Base-by-base conservation (phyloP, 2,797 vertebrate species). In the Sarcoramphus papa region DNA sequence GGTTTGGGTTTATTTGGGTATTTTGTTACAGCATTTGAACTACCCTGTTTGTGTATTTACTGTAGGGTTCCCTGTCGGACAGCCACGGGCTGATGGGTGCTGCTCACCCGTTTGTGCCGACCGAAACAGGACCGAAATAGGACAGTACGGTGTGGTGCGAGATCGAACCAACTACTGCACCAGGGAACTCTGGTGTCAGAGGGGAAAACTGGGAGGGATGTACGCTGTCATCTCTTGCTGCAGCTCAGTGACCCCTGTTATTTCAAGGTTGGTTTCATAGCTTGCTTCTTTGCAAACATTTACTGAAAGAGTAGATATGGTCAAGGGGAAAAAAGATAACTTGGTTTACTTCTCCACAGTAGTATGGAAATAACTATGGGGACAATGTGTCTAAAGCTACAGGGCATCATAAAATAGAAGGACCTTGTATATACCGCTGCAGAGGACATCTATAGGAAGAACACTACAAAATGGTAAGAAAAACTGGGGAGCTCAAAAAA, bases 81-180 rank as follows among this genome's bases (percentile, higher is more conserved):
- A 43, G 28, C 48, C 33, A 12, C 7, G 18, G 43, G 40, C 16
- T 47, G 45, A 12, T 2, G 31, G 27, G 64, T 53, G 59, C 72
- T 53, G n/a, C 59, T 28, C 5, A 3, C 10, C 47, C 1, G 0
- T 12, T 65, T 14, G 19, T 48, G n/a, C 47, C 73, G 25, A 19
- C 35, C 1, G 1, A 50, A 63, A 62, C 2, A 63, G 48, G 47
- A 31, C 43, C 9, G 6, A n/a, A 67, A 45, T 4, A 23, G 25
- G 68, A 21, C n/a, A 4, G 31, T 19, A 16, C 0, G 3, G 23
- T 6, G 33, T 3, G 40, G 23, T 12, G 17, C 37, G 76, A 51
- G 51, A 47, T 40, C 2, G 0, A 31, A 45, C 35, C 21, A 9
- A 12, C 14, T n/a, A 11, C 25, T 14, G 15, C 14, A 13, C 2